Percentiles rank a stretch among this genome's conserved stretches.
These are phyloP conservation scores for Tetragonisca angustula DNA, from an alignment of 2,888 invertebrate genomes.

Conservation along the genomic window DNA sequence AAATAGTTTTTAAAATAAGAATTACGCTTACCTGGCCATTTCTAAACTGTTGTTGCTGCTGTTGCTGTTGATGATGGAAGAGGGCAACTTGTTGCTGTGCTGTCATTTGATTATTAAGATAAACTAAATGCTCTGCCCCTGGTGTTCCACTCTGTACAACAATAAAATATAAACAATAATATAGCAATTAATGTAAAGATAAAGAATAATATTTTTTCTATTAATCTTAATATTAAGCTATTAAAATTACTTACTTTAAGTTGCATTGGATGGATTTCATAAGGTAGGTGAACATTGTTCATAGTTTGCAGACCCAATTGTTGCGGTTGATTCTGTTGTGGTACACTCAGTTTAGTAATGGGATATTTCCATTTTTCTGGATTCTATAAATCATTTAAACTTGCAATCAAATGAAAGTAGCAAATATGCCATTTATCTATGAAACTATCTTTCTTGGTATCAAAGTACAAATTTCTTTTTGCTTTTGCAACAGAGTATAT, in stretches of 20 bases:
- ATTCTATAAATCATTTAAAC: conserved; percentile 86
- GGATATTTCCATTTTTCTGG: conserved; percentile 95
- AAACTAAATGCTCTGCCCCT: conserved; percentile 86
- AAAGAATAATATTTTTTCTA: conserved; percentile 23
- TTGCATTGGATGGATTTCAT: conserved; percentile 83
- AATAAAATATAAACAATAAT: conserved; percentile 31
- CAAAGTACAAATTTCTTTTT: conserved; percentile 9
- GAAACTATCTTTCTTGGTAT: background rate
- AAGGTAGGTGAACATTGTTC: conserved; percentile 83
- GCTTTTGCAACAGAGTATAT: background rate
- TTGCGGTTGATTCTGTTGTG: conserved; percentile 86
- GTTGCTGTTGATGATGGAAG: conserved; percentile 84
- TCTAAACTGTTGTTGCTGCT: conserved; percentile 84
- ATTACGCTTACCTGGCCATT: conserved; percentile 82
- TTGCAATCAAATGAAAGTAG: conserved; percentile 57
- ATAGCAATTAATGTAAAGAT: conserved; percentile 5
- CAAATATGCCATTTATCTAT: background rate
- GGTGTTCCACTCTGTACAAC: conserved; percentile 86
- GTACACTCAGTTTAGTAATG: conserved; percentile 83
- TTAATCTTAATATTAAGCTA: conserved; percentile 6
- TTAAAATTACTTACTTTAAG: conserved; percentile 78
- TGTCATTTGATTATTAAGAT: conserved; percentile 84
- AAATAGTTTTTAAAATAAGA: background rate
- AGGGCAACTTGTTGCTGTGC: conserved; percentile 83
- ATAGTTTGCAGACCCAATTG: conserved; percentile 86